Conservation (phyloP, 2,113 vertebrate genomes). For the Cyanoramphus novaezelandiae region DNA sequence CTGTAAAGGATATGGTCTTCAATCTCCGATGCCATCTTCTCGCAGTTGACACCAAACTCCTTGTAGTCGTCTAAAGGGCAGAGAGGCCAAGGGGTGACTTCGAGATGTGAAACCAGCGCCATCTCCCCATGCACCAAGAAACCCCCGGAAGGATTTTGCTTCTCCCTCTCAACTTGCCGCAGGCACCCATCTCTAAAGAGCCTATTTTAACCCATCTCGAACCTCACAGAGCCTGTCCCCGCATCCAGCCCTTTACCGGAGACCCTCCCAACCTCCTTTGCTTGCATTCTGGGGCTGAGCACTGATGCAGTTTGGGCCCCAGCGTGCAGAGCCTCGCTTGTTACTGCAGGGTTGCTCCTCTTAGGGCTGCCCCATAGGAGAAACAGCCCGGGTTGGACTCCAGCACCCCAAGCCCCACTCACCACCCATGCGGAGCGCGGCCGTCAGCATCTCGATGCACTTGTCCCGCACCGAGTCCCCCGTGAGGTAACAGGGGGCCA, state of each 20-base stretch:
- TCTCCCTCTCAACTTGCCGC: background rate
- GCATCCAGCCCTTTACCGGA: background rate
- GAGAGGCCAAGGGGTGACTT: background rate
- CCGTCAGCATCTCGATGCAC: constrained; percentile 91
- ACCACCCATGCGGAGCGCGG: constrained; percentile 89
- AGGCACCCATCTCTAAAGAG: background rate
- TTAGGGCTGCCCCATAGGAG: background rate
- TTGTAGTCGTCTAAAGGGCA: constrained; percentile 85
- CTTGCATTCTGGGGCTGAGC: background rate
- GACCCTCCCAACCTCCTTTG: background rate
- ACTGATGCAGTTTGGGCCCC: background rate
- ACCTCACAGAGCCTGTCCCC: background rate
- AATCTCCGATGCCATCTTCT: constrained; percentile 92
- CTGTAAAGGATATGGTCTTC: constrained; percentile 93
- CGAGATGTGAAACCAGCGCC: background rate
- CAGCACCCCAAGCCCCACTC: background rate
- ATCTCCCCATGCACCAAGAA: fast-evolving
- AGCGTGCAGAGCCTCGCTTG: fast-evolving
- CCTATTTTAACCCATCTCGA: background rate
- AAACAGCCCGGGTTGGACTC: background rate
- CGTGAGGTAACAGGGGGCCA: constrained; percentile 82
- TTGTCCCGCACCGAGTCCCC: constrained; percentile 92
- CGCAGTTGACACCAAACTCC: constrained; percentile 87
- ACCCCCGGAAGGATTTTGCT: background rate
- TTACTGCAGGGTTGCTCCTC: background rate